Base-by-base conservation (phyloP, 2,888 invertebrate species). In the Lepeophtheirus nordmannii region DNA sequence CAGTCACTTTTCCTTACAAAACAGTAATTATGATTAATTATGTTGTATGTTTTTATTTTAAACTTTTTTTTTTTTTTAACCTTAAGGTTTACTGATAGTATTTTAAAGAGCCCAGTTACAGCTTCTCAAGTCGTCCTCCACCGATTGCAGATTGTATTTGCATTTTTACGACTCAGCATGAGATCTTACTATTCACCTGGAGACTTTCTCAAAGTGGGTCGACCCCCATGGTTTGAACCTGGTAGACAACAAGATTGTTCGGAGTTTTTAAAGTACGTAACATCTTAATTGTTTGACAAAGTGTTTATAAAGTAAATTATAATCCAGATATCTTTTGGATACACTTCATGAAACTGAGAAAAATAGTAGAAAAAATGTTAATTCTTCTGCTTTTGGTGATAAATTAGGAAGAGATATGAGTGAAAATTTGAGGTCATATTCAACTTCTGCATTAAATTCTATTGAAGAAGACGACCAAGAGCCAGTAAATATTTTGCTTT, bases 1-100 rank as follows among this genome's bases (percentile, higher is more conserved):
- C 90, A 90, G 75, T 87, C 89, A 0, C 77, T 90, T 56, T 84
- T 84, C 67, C 85, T 87, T 82, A 87, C 89, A 37, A 84, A 83
- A 74, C 83, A 84, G 81, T 76, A 65, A 69, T 69, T 69, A 57
- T 64, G 62, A n/a, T 62, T 37, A 30, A 30, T 60, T 30, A 12
- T 39, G 38, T 8, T 40, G 11, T 22, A 22, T 30, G 10, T 10
- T 14, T 61, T 22, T 10, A 30, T 30, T 11, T 38, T 38, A 10
- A n/a, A 37, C n/a, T 22, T n/a, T 7, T 38, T 62, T n/a, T 17
- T 39, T 38, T 65, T 14, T 37, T 17, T 56, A n/a, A 1, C 10
- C 17, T 59, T 67, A 65, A 59, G 39, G 67, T 68, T 39, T 60
- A 57, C 61, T 14, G 59, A 62, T 62, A 41, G 58, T 1, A 62